Evolutionary conservation across 2,113 vertebrate species (phyloP).

Genomic region (Poeciliopsis prolifica): DNA sequence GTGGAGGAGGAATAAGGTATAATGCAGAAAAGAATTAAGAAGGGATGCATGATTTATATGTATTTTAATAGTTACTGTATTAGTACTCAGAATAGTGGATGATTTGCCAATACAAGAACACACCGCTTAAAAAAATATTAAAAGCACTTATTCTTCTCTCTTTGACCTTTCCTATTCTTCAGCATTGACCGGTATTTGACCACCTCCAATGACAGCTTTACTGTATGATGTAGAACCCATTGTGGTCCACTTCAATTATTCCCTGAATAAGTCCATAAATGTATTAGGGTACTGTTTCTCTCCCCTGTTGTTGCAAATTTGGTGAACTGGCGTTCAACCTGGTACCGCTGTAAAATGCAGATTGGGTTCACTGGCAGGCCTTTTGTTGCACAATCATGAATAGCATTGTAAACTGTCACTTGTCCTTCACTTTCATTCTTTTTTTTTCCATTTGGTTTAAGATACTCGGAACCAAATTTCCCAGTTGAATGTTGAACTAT

Average conservation of each 20-base stretch:
- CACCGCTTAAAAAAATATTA: neutral
- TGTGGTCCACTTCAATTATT: slow-evolving; percentile 66
- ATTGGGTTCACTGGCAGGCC: slow-evolving; percentile 78
- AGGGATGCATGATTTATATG: neutral
- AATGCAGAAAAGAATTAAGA: neutral
- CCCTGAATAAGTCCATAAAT: slow-evolving; percentile 75
- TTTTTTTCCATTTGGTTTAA: slow-evolving; percentile 23
- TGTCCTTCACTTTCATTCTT: slow-evolving; percentile 68
- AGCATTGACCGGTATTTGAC: slow-evolving; percentile 71
- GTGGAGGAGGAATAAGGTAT: neutral
- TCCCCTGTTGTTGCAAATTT: slow-evolving; percentile 53
- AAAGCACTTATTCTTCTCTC: neutral
- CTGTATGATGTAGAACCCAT: slow-evolving; percentile 73
- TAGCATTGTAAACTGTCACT: slow-evolving; percentile 70
- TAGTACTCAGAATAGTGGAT: neutral
- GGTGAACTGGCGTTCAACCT: slow-evolving; percentile 76
- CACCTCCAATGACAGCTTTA: slow-evolving; percentile 69
- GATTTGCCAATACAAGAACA: neutral
- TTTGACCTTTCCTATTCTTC: slow-evolving; percentile 28
- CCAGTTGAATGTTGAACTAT: slow-evolving; percentile 7
- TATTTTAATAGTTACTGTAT: neutral
- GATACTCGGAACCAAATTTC: slow-evolving; percentile 2
- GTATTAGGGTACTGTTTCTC: slow-evolving; percentile 60
- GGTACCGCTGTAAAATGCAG: slow-evolving; percentile 80
- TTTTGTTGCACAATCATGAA: slow-evolving; percentile 74